Percentiles rank a stretch among this genome's conserved stretches.
Evolutionary conservation across 2,113 vertebrate genomes (phyloP).

Genomic region (Maccullochella peelii): DNA sequence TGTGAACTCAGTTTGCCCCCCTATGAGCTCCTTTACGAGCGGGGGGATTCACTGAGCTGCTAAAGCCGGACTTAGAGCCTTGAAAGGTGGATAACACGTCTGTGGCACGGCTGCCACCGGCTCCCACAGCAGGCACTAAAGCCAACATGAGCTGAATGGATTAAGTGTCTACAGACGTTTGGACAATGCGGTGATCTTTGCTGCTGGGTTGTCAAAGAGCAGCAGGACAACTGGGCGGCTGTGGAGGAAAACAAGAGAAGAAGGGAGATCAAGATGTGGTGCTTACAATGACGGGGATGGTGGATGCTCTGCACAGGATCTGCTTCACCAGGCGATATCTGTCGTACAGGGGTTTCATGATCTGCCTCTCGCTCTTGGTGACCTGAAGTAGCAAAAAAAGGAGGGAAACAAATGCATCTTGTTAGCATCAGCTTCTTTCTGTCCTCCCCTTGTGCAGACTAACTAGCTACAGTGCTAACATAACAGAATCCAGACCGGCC

Average conservation of each 20-base stretch:
- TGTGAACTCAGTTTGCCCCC: slow-evolving; percentile 45
- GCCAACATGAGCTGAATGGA: slow-evolving; percentile 38
- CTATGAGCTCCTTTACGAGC: slow-evolving; percentile 42
- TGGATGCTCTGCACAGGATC: slow-evolving; percentile 93
- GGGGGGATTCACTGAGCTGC: slow-evolving; percentile 34
- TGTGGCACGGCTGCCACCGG: slow-evolving; percentile 26
- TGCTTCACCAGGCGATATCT: slow-evolving; percentile 96
- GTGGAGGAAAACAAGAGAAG: neutral
- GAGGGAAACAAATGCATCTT: neutral
- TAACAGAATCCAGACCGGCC: slow-evolving; percentile 25
- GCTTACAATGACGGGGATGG: slow-evolving; percentile 97
- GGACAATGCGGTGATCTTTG: slow-evolving; percentile 30
- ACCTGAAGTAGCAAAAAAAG: slow-evolving; percentile 81
- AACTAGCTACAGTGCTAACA: neutral
- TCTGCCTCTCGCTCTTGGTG: slow-evolving; percentile 92
- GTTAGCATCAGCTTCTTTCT: slow-evolving; percentile 29
- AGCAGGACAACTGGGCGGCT: neutral
- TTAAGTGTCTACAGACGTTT: slow-evolving; percentile 39
- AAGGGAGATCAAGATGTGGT: neutral
- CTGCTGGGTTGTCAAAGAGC: neutral
- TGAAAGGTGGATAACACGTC: slow-evolving; percentile 23
- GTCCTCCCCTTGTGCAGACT: neutral
- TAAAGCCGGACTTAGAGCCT: slow-evolving; percentile 50
- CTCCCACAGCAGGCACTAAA: slow-evolving; percentile 21
- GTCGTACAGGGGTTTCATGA: slow-evolving; percentile 98